Percentiles rank a stretch among this genome's conserved stretches.
Evolutionary conservation across 2,888 invertebrate genomes (phyloP).

Genomic region (Meiosimyza decipiens): DNA sequence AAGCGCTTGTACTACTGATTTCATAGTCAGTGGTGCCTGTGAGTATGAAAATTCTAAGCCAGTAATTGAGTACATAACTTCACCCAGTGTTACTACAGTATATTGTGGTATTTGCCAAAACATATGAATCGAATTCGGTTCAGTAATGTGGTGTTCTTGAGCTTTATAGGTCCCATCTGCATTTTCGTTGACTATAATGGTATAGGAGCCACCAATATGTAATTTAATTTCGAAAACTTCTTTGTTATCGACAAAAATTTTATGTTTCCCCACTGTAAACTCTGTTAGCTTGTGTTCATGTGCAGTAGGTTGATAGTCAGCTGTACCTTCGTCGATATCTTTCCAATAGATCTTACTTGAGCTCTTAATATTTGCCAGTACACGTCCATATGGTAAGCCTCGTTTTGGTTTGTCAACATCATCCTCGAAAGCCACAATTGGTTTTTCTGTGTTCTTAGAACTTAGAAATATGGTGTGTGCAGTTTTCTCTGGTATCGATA

Average conservation of each 20-base stretch:
- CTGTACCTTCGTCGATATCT: conserved; percentile 43
- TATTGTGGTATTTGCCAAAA: conserved; percentile 78
- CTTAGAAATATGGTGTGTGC: conserved; percentile 59
- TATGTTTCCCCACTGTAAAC: conserved; percentile 49
- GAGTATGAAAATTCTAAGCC: conserved; percentile 79
- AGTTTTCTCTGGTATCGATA: conserved; percentile 40
- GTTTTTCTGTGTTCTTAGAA: conserved; percentile 33
- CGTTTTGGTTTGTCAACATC: conserved; percentile 59
- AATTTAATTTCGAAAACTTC: conserved; percentile 39
- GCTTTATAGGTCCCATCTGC: conserved; percentile 5
- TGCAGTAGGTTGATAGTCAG: conserved; percentile 47
- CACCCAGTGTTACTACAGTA: conserved; percentile 73
- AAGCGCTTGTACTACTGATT: conserved; percentile 89
- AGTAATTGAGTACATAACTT: conserved; percentile 77
- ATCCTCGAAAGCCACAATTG: conserved; percentile 48
- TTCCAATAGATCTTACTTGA: conserved; percentile 50
- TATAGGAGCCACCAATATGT: conserved; percentile 64
- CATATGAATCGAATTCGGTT: conserved; percentile 71
- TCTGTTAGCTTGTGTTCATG: conserved; percentile 45
- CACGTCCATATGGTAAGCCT: conserved; percentile 57
- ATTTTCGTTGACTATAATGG: conserved; percentile 53
- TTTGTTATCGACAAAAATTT: conserved; percentile 46
- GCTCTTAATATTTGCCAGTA: conserved; percentile 52
- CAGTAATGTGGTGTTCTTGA: conserved; percentile 50
- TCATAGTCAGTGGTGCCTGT: conserved; percentile 83